phyloP scores from a whole-genome alignment of 1,140 invertebrate species.

The Eufriesea mexicana region DNA sequence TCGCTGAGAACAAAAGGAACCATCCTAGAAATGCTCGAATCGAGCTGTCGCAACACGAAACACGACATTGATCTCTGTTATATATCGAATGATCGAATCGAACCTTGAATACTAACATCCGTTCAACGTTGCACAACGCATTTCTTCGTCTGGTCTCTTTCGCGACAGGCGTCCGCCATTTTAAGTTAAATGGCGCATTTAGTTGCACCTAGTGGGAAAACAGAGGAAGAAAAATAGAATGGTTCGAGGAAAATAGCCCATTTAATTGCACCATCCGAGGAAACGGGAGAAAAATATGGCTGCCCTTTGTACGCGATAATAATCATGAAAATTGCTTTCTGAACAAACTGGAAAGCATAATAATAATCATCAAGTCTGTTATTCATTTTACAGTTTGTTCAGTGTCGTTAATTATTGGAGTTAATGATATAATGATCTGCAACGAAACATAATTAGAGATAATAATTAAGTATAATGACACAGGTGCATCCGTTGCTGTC shows the following conservation, averaged over 20 bases:
- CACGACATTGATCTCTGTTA: neutral
- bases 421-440: neutral
- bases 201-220: neutral
- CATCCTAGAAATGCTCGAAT: neutral
- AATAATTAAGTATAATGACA: neutral
- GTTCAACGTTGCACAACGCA: neutral
- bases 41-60: neutral
- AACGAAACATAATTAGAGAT: too few species aligned
- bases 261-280: too few species aligned
- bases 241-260: too few species aligned
- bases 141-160: neutral
- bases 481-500: too few species aligned
- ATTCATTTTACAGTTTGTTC: neutral
- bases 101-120: neutral
- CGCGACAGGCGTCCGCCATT: neutral
- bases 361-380: neutral
- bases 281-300: too few species aligned
- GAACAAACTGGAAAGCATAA: neutral
- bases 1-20: neutral
- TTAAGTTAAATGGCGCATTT: neutral
- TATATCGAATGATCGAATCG: neutral
- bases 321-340: neutral
- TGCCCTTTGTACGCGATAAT: neutral
- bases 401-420: slow-evolving; percentile 5
- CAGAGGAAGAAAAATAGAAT: neutral